A percentile compares a stretch with the other conserved stretches of the same genome.
These are phyloP conservation scores for Clusia tigrina DNA, from an alignment of 2,888 invertebrate species.

Conservation along the genomic window DNA sequence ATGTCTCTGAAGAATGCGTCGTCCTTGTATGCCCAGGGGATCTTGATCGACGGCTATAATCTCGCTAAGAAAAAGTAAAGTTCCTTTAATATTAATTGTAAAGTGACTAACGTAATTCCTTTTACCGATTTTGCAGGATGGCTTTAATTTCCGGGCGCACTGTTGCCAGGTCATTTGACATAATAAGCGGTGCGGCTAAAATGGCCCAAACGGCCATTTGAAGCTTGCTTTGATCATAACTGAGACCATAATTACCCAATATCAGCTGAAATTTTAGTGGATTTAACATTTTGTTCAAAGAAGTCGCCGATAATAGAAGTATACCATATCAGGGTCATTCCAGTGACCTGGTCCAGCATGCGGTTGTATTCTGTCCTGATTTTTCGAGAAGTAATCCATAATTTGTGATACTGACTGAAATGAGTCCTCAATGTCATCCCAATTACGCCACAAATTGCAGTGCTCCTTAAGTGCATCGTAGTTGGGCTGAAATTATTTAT, in stretches of 20 bases:
- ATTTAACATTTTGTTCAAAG: not conserved
- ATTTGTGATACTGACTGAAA: constrained; percentile 68
- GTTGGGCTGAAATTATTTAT: constrained; percentile 65
- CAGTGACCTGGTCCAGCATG: constrained; percentile 74
- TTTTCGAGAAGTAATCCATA: constrained; percentile 69
- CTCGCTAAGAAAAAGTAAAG: constrained; percentile 40
- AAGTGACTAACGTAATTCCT: too few relatives aligned
- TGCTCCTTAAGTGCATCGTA: constrained; percentile 67
- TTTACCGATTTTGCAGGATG: constrained; percentile 70
- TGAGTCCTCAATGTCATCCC: constrained; percentile 72
- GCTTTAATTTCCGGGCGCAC: constrained; percentile 69
- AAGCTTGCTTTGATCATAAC: constrained; percentile 72
- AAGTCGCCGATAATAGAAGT: not conserved
- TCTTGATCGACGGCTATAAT: constrained; percentile 76
- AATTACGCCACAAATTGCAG: constrained; percentile 75
- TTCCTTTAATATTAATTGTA: not conserved
- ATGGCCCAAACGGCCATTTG: constrained; percentile 82
- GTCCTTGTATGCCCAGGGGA: constrained; percentile 71
- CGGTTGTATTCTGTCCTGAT: constrained; percentile 69
- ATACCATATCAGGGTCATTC: constrained; percentile 78
- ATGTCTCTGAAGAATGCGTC: constrained; percentile 63
- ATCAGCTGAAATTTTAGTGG: constrained; percentile 62
- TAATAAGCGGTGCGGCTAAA: constrained; percentile 75
- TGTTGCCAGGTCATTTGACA: constrained; percentile 75
- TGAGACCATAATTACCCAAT: constrained; percentile 72